phyloP scores from a whole-genome alignment of 2,888 invertebrate species.

The Trisateles emortualis region DNA sequence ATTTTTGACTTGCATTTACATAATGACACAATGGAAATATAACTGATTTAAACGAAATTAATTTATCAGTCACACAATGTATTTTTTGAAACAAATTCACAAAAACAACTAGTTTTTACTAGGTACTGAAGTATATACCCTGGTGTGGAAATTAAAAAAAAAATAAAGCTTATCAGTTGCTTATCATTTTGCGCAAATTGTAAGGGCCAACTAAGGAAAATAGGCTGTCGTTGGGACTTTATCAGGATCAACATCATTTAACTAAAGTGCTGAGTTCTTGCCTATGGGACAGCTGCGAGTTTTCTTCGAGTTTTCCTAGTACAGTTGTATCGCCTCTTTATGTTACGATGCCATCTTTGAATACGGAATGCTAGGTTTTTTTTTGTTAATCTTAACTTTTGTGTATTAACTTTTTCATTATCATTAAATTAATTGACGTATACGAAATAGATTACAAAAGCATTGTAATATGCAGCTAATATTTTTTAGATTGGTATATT shows the following conservation, averaged over 20 bases:
- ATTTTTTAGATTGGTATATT: too few relatives aligned
- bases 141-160: slow-evolving; percentile 15
- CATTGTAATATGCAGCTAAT: too few relatives aligned
- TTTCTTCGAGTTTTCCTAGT: slow-evolving; percentile 24
- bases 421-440: background rate
- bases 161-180: slow-evolving; percentile 22
- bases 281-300: slow-evolving; percentile 22
- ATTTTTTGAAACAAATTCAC: background rate
- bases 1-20: background rate
- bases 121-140: background rate
- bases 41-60: too few relatives aligned
- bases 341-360: background rate
- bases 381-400: background rate
- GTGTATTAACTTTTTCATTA: background rate
- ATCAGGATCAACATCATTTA: slow-evolving; percentile 42
- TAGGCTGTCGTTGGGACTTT: slow-evolving; percentile 31
- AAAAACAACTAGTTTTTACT: background rate
- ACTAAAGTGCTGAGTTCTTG: slow-evolving; percentile 31
- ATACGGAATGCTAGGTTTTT: background rate
- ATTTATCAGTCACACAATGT: too few relatives aligned
- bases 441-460: too few relatives aligned
- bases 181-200: slow-evolving; percentile 41
- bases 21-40: too few relatives aligned
- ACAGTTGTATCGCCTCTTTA: slow-evolving; percentile 1
- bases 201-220: slow-evolving; percentile 27